These are phyloP conservation scores for Cynocephalus volans DNA, from an alignment of 2,113 vertebrate species.

Conservation along the genomic window DNA sequence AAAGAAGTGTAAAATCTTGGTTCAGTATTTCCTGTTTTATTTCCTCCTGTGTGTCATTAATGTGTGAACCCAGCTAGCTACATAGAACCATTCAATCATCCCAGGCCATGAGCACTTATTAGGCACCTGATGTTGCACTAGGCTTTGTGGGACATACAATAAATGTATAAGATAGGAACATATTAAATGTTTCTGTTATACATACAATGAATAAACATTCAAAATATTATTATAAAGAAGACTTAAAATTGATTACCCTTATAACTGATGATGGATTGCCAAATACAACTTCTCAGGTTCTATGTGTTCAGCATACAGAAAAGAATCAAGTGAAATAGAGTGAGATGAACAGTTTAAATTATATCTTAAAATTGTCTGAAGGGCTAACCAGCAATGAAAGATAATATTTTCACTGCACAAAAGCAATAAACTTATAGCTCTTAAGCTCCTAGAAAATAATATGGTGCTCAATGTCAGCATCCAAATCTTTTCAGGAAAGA, in stretches of 20 bases:
- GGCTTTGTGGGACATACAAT: background rate
- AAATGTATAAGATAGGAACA: background rate
- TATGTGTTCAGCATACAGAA: background rate
- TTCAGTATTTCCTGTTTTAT: background rate
- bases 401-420: background rate
- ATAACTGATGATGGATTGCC: background rate
- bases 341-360: slow-evolving; percentile 1
- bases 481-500: background rate
- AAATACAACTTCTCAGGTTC: background rate
- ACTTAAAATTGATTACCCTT: background rate
- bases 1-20: background rate
- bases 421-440: background rate
- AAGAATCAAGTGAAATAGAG: background rate
- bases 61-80: background rate
- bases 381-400: background rate
- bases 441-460: background rate
- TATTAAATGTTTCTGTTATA: background rate
- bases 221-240: slow-evolving; percentile 30
- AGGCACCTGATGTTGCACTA: background rate
- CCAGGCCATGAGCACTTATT: background rate
- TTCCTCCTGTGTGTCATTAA: background rate
- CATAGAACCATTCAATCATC: background rate
- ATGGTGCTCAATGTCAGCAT: background rate
- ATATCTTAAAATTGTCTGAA: background rate
- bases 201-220: background rate